Conservation (phyloP, 2,113 vertebrate genomes). For the Hassar affinis region DNA sequence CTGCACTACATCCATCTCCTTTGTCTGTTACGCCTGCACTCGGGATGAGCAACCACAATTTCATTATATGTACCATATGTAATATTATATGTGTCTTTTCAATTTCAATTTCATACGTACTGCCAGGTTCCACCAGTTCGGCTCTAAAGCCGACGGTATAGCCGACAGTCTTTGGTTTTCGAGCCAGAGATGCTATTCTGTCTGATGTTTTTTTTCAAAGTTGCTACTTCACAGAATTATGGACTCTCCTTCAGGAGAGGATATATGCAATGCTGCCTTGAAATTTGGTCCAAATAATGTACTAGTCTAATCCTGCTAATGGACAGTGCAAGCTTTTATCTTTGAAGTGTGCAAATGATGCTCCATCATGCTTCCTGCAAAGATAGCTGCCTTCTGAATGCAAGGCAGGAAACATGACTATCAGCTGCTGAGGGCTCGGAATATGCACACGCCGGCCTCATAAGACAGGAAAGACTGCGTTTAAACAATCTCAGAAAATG, state of each 20-base stretch:
- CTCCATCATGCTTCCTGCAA: not conserved
- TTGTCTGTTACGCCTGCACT: no score
- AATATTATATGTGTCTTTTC: no score
- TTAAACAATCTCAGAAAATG: not conserved
- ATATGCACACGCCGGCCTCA: not conserved
- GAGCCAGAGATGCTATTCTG: not conserved
- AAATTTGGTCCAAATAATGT: not conserved
- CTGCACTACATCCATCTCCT: no score
- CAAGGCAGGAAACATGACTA: not conserved
- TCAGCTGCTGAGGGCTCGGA: not conserved
- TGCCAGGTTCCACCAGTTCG: not conserved
- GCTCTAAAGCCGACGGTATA: not conserved
- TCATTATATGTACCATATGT: no score
- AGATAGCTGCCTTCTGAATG: not conserved
- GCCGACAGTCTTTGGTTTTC: not conserved
- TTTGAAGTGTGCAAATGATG: conserved; percentile 17
- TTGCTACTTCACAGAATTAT: conserved; percentile 4
- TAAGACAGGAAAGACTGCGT: not conserved
- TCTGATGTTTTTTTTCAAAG: conserved; percentile 3
- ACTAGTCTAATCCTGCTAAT: not conserved
- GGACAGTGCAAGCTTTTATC: not conserved
- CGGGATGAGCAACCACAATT: no score
- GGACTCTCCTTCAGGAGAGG: not conserved
- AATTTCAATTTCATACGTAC: not conserved
- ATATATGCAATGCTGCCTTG: not conserved